Conservation (phyloP, 2,797 vertebrate species). For the Muraenolepis orangiensis region DNA sequence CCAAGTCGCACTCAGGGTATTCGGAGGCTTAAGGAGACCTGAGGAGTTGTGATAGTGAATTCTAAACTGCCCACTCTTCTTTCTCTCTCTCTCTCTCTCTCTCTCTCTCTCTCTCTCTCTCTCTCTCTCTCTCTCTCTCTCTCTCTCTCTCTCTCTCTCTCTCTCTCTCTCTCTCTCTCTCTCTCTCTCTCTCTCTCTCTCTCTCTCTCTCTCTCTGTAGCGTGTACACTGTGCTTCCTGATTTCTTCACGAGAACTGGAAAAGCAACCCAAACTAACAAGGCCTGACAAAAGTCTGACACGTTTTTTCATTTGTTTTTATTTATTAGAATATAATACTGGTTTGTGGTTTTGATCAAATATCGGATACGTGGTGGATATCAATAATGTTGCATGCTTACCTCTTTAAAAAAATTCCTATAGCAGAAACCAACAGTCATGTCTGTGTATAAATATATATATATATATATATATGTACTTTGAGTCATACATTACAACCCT, state of each 20-base stretch:
- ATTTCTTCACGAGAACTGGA: neutral
- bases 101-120: neutral
- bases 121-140: neutral
- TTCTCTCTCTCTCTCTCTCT: neutral
- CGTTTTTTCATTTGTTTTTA: neutral
- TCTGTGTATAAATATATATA: neutral
- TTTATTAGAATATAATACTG: slow-evolving; percentile 51
- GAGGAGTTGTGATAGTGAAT: neutral
- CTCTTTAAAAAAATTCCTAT: neutral
- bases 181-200: neutral
- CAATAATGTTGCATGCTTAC: slow-evolving; percentile 5
- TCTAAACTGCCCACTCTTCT: neutral
- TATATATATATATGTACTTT: neutral
- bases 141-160: neutral
- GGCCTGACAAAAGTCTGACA: neutral
- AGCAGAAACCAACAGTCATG: neutral
- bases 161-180: neutral
- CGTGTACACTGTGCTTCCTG: neutral
- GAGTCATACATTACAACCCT: neutral
- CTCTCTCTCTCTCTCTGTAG: neutral
- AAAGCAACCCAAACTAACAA: neutral
- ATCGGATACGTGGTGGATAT: slow-evolving; percentile 26
- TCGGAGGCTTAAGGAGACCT: neutral
- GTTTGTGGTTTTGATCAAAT: slow-evolving; percentile 44
- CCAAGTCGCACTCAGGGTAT: slow-evolving; percentile 2